Evolutionary conservation across 2,113 vertebrate genomes (phyloP).

Genomic region (Australoheros scitulus): DNA sequence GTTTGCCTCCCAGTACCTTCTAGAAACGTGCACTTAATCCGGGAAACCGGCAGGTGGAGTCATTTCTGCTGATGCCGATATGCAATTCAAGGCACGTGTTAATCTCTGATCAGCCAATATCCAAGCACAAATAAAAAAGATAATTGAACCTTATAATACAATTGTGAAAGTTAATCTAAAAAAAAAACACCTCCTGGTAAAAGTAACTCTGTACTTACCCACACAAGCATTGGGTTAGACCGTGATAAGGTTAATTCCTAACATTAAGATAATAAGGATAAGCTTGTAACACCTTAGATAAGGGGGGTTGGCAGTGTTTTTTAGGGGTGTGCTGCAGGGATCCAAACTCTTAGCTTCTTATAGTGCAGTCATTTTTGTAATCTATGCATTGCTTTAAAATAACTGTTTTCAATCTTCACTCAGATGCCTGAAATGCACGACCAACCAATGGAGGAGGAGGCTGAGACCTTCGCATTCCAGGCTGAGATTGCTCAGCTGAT

Average conservation of each 20-base stretch:
- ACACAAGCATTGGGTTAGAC: not conserved
- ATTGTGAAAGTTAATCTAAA: not conserved
- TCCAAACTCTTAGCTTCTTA: not conserved
- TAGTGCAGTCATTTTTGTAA: not conserved
- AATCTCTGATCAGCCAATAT: not conserved
- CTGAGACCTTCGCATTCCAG: conserved; percentile 86
- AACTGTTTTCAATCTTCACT: not conserved
- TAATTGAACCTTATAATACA: not conserved
- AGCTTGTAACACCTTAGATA: not conserved
- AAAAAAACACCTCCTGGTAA: not conserved
- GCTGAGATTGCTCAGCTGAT: conserved; percentile 87
- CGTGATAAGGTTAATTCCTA: not conserved
- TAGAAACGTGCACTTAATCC: conserved; percentile 69
- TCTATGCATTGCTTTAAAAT: not conserved
- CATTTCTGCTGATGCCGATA: not conserved
- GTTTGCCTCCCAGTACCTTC: conserved; percentile 73
- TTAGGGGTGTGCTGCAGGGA: not conserved
- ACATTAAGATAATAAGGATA: not conserved
- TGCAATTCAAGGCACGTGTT: conserved; percentile 8
- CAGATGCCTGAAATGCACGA: conserved; percentile 81
- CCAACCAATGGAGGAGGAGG: conserved; percentile 82
- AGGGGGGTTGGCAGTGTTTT: not conserved
- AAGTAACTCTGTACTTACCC: not conserved
- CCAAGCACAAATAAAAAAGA: not conserved
- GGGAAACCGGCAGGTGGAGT: conserved; percentile 63